Percentiles rank a stretch among this genome's conserved stretches.
phyloP scores from a whole-genome alignment of 1,140 invertebrate genomes.

The Neocloeon triangulifer region DNA sequence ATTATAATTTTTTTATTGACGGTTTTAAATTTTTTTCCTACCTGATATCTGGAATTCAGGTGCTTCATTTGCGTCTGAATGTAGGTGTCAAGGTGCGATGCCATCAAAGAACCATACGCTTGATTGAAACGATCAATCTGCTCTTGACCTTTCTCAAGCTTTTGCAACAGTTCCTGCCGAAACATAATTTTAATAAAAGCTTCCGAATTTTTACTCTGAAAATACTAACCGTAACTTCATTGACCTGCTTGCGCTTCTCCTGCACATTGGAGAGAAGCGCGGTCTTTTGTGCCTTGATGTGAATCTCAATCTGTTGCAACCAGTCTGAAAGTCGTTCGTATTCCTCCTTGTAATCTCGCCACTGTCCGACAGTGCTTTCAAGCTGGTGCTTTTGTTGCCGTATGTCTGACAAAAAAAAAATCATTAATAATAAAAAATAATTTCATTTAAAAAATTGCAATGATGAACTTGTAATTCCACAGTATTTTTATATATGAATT shows the following conservation, averaged over 20 bases:
- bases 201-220: background rate
- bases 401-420: slow-evolving; percentile 30
- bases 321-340: slow-evolving; percentile 78
- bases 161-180: slow-evolving; percentile 40
- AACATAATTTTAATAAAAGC: background rate
- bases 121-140: slow-evolving; percentile 69
- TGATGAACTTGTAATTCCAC: background rate
- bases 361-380: slow-evolving; percentile 57
- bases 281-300: slow-evolving; percentile 76
- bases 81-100: slow-evolving; percentile 72
- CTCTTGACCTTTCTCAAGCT: slow-evolving; percentile 52
- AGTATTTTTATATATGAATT: no score
- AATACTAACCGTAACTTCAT: slow-evolving; percentile 31
- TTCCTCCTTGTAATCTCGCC: slow-evolving; percentile 80
- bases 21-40: no score
- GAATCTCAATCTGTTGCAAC: slow-evolving; percentile 80
- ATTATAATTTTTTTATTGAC: slow-evolving; percentile 3
- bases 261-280: slow-evolving; percentile 53
- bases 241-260: slow-evolving; percentile 69
- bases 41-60: slow-evolving; percentile 74
- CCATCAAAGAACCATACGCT: slow-evolving; percentile 44
- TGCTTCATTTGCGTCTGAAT: slow-evolving; percentile 77
- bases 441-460: background rate
- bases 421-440: background rate
- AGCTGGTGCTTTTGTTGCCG: slow-evolving; percentile 63